Conservation (phyloP, 2,113 vertebrate genomes). For the Lamprologus lemairii region DNA sequence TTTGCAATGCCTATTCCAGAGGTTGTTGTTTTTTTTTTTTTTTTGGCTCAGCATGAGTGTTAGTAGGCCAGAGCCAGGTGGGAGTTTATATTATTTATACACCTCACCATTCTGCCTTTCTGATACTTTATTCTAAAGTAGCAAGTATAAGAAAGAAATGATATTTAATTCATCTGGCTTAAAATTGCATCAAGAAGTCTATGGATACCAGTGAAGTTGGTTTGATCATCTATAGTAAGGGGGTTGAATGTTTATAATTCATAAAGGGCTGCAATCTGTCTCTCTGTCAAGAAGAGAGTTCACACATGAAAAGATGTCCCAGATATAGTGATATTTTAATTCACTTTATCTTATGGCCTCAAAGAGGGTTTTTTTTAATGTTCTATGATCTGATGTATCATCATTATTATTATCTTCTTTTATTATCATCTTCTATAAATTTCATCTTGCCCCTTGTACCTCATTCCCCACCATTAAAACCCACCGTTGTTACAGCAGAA, state of each 20-base stretch:
- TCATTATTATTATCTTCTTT: neutral
- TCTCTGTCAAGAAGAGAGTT: neutral
- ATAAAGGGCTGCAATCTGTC: neutral
- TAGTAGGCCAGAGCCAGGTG: neutral
- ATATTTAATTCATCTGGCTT: neutral
- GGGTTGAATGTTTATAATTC: neutral
- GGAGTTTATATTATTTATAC: neutral
- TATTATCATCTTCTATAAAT: neutral
- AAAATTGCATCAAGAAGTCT: neutral
- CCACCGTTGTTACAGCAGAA: neutral
- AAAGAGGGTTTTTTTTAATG: neutral
- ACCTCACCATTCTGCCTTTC: neutral
- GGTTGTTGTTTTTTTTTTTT: rapidly evolving
- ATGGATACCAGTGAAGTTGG: neutral
- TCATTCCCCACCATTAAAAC: neutral
- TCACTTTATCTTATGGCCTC: neutral
- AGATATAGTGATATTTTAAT: neutral
- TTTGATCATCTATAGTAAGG: neutral
- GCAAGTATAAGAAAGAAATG: neutral
- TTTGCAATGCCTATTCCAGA: neutral
- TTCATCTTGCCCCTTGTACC: neutral
- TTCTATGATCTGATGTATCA: neutral
- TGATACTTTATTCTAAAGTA: neutral
- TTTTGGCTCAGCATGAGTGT: neutral
- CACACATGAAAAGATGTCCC: neutral